These are phyloP conservation scores for Astyanax mexicanus DNA, from an alignment of 2,797 vertebrate genomes.

Conservation along the genomic window DNA sequence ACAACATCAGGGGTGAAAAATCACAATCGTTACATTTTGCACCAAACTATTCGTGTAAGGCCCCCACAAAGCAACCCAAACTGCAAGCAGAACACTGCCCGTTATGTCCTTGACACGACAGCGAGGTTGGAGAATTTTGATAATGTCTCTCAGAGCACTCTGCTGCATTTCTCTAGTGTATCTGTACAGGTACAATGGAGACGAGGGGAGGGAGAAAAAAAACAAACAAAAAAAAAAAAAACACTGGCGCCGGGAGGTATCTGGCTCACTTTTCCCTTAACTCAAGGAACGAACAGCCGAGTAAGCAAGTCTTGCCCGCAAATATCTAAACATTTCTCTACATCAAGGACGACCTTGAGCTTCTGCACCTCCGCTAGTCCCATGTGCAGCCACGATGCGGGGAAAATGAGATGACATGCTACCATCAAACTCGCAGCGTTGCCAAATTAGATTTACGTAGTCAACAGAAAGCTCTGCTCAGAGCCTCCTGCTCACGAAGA, in stretches of 20 bases:
- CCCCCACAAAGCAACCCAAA: neutral
- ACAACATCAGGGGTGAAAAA: too few species aligned
- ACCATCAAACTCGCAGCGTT: slow-evolving; percentile 49
- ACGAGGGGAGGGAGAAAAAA: neutral
- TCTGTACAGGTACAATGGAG: neutral
- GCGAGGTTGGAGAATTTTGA: neutral
- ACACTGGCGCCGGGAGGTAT: slow-evolving; percentile 38
- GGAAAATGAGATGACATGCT: slow-evolving; percentile 47
- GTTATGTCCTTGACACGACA: neutral
- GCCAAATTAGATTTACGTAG: slow-evolving; percentile 61
- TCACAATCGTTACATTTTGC: too few species aligned
- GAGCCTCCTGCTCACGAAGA: slow-evolving; percentile 47
- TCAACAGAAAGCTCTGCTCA: slow-evolving; percentile 64
- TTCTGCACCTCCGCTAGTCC: slow-evolving; percentile 19
- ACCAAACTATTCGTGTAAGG: too few species aligned
- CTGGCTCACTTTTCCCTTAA: slow-evolving; percentile 40
- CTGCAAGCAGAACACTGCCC: neutral
- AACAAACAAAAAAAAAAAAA: too few species aligned
- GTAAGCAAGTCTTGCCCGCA: slow-evolving; percentile 54
- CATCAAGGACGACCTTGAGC: slow-evolving; percentile 51
- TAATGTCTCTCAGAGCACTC: neutral
- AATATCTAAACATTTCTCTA: slow-evolving; percentile 41
- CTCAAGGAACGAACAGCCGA: slow-evolving; percentile 61
- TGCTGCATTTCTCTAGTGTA: neutral
- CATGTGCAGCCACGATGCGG: neutral